Evolutionary conservation across 2,797 vertebrate genomes (phyloP).

Genomic region (Acanthurus leucopareius): DNA sequence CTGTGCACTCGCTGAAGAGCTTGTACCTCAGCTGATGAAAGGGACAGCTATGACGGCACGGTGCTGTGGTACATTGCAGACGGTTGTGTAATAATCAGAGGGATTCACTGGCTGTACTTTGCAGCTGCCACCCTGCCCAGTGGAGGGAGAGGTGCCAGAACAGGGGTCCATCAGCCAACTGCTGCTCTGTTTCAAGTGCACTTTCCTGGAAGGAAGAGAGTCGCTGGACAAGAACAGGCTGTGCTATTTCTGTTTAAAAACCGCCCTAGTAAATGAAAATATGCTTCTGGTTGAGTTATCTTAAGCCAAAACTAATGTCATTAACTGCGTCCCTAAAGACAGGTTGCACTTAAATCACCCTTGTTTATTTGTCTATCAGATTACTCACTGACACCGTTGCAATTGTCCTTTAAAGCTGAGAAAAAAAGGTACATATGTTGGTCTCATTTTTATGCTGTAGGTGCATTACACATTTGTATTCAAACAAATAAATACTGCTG

Average conservation of each 20-base stretch:
- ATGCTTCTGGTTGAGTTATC: constrained; percentile 30
- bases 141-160: constrained; percentile 64
- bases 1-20: constrained; percentile 56
- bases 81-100: constrained; percentile 78
- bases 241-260: constrained; percentile 25
- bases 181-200: constrained; percentile 57
- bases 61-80: constrained; percentile 59
- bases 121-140: constrained; percentile 74
- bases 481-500: neutral
- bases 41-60: constrained; percentile 52
- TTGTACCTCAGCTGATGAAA: constrained; percentile 73
- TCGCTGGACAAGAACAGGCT: constrained; percentile 31
- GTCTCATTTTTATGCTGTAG: neutral
- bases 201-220: constrained; percentile 58
- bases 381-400: neutral
- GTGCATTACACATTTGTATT: neutral
- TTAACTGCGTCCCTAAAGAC: constrained; percentile 14
- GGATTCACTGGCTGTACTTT: constrained; percentile 69
- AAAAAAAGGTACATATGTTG: neutral
- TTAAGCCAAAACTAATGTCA: constrained; percentile 18
- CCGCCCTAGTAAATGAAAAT: constrained; percentile 45
- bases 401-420: neutral
- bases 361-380: constrained; percentile 7
- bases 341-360: constrained; percentile 9
- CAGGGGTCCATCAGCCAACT: constrained; percentile 63